Evolutionary conservation across 2,797 vertebrate genomes (phyloP).

Genomic region (Sarcoramphus papa): DNA sequence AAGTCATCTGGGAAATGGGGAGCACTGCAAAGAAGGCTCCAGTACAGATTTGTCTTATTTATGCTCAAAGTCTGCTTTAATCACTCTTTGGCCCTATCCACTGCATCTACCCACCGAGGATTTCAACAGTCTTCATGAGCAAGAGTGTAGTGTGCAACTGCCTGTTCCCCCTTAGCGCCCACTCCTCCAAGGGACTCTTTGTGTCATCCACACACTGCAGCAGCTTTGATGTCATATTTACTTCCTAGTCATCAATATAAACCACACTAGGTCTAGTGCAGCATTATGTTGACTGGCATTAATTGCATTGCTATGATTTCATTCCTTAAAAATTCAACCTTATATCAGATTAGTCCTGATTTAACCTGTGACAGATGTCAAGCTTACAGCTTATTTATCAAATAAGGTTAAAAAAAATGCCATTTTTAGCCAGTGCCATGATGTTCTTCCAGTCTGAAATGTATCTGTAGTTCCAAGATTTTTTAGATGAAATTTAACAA

Average conservation of each 20-base stretch:
- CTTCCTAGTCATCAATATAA: neutral
- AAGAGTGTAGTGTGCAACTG: neutral
- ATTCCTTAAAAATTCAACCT: neutral
- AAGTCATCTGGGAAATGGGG: neutral
- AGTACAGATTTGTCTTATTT: neutral
- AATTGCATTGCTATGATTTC: neutral
- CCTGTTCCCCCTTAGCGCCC: neutral
- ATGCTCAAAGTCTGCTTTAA: neutral
- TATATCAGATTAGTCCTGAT: neutral
- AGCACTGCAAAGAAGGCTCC: neutral
- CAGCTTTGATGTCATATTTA: neutral
- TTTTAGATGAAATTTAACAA: neutral
- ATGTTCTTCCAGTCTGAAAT: neutral
- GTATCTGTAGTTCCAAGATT: neutral
- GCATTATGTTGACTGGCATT: neutral
- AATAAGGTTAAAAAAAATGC: neutral
- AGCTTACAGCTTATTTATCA: neutral
- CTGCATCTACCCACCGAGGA: neutral
- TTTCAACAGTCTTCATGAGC: neutral
- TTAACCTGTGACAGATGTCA: neutral
- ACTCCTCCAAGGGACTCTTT: neutral
- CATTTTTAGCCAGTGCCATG: neutral
- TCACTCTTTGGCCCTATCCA: neutral
- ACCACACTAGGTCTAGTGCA: neutral
- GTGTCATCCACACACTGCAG: neutral